phyloP scores from a whole-genome alignment of 1,140 invertebrate genomes.

The Dendrolimus kikuchii region DNA sequence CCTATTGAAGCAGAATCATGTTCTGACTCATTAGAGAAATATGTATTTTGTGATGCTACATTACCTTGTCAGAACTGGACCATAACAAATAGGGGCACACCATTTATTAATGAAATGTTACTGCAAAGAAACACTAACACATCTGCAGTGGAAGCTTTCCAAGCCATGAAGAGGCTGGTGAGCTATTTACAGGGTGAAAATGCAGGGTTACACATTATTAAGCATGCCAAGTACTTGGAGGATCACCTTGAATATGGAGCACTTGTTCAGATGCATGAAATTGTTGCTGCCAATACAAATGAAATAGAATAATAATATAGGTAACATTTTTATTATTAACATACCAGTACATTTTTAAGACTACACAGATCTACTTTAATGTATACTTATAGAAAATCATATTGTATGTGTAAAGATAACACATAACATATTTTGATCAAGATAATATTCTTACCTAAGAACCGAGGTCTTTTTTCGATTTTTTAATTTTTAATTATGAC shows the following conservation, averaged over 20 bases:
- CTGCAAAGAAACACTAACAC: constrained; percentile 13
- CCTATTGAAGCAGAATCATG: constrained; percentile 12
- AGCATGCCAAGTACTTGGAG: constrained; percentile 23
- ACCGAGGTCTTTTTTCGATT: no score
- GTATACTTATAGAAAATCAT: no score
- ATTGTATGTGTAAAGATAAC: no score
- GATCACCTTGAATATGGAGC: constrained; percentile 25
- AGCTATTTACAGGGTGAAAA: constrained; percentile 21
- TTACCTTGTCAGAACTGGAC: constrained; percentile 13
- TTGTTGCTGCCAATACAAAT: constrained; percentile 16
- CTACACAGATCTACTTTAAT: no score
- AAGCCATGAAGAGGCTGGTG: constrained; percentile 26
- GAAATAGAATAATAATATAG: constrained; percentile 14
- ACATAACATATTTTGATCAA: no score
- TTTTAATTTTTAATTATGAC: no score
- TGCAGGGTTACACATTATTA: constrained; percentile 13
- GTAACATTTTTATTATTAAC: background rate
- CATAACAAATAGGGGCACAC: constrained; percentile 10
- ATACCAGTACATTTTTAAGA: background rate
- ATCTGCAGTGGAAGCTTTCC: constrained; percentile 21
- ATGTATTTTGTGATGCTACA: constrained; percentile 21
- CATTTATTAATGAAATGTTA: constrained; percentile 12
- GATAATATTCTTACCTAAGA: no score
- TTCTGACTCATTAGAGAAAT: constrained; percentile 19
- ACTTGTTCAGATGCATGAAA: constrained; percentile 23